A percentile compares a stretch with the other conserved stretches of the same genome.
phyloP scores from a whole-genome alignment of 2,113 vertebrate genomes.

The Gadus chalcogrammus region DNA sequence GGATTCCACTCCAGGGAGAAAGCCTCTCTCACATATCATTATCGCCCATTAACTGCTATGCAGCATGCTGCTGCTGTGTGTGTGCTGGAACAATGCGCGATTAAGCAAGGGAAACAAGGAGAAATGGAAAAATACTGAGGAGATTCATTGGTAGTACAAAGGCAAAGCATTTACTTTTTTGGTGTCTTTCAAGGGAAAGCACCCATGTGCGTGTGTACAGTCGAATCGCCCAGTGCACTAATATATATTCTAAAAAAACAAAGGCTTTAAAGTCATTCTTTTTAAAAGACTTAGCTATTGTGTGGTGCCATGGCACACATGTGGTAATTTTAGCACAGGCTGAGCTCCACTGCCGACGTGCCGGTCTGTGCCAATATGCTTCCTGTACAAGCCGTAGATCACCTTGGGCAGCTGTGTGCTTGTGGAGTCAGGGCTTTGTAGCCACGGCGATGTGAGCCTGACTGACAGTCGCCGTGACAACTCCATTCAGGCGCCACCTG shows the following conservation, averaged over 20 bases:
- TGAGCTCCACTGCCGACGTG: slow-evolving; percentile 24
- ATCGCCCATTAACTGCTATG: slow-evolving; percentile 96
- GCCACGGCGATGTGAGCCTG: slow-evolving; percentile 69
- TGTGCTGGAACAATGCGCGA: slow-evolving; percentile 89
- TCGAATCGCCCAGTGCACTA: slow-evolving; percentile 31
- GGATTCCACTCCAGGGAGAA: slow-evolving; percentile 93
- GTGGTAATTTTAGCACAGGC: slow-evolving; percentile 51
- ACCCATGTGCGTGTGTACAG: slow-evolving; percentile 28
- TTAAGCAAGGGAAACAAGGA: slow-evolving; percentile 84
- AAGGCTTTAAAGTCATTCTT: too few species aligned
- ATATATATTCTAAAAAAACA: slow-evolving; percentile 11
- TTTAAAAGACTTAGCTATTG: slow-evolving; percentile 32
- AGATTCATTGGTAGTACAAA: slow-evolving; percentile 60
- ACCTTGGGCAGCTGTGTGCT: slow-evolving; percentile 77
- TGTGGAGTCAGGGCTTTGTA: slow-evolving; percentile 64
- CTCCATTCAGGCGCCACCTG: slow-evolving; percentile 84
- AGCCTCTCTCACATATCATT: slow-evolving; percentile 97
- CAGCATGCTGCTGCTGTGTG: slow-evolving; percentile 81
- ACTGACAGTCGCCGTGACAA: slow-evolving; percentile 74
- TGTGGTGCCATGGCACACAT: slow-evolving; percentile 11
- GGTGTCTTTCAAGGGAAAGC: slow-evolving; percentile 29
- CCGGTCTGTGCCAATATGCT: slow-evolving; percentile 48
- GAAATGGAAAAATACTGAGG: slow-evolving; percentile 68
- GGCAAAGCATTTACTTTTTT: slow-evolving; percentile 11
- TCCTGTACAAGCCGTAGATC: slow-evolving; percentile 73